Evolutionary conservation across 2,113 vertebrate genomes (phyloP).

Genomic region (Canis aureus): DNA sequence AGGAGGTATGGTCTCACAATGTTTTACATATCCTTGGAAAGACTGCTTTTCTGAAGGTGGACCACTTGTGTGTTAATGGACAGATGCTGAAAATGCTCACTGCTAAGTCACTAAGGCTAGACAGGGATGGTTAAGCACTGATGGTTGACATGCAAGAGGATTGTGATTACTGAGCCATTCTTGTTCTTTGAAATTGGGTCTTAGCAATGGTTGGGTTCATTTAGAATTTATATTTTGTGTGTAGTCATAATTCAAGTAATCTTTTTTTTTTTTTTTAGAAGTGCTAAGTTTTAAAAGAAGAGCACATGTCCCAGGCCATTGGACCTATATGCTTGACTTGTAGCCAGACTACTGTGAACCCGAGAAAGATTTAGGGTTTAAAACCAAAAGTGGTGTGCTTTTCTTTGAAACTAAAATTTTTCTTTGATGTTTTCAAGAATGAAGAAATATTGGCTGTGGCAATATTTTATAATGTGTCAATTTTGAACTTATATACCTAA

Average conservation of each 20-base stretch:
- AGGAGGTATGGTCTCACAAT: neutral
- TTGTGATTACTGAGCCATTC: neutral
- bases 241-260: neutral
- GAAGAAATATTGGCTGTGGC: neutral
- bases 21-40: slow-evolving; percentile 85
- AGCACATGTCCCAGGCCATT: no score
- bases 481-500: slow-evolving; percentile 18
- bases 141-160: slow-evolving; percentile 51
- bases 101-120: slow-evolving; percentile 83
- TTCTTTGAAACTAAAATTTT: neutral
- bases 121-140: slow-evolving; percentile 81
- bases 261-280: neutral
- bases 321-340: neutral
- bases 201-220: neutral
- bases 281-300: neutral
- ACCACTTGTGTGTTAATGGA: slow-evolving; percentile 85
- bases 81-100: slow-evolving; percentile 84
- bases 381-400: neutral
- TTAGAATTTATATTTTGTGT: neutral
- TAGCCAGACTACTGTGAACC: neutral
- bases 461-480: neutral
- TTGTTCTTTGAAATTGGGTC: neutral
- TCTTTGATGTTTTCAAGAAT: slow-evolving; percentile 21
- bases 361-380: neutral
- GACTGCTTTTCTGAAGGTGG: slow-evolving; percentile 85